Percentiles rank a stretch among this genome's conserved stretches.
These are phyloP conservation scores for Quiscalus mexicanus DNA, from an alignment of 2,113 vertebrate genomes.

Conservation along the genomic window DNA sequence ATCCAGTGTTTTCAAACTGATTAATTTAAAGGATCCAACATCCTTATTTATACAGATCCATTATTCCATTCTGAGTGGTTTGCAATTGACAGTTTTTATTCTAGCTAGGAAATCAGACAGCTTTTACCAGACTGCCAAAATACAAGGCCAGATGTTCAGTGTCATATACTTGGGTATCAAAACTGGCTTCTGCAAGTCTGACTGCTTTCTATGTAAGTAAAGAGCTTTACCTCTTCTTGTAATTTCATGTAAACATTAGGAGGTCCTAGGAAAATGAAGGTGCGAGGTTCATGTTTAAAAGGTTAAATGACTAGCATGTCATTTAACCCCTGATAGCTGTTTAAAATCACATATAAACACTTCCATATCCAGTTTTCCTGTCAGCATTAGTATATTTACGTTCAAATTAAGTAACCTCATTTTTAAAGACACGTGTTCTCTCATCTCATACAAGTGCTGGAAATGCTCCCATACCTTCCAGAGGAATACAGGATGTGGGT, in stretches of 20 bases:
- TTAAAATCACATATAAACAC: neutral
- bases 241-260: neutral
- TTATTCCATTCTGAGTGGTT: neutral
- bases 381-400: neutral
- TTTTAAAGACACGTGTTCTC: conserved; percentile 10
- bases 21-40: neutral
- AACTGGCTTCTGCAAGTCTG: neutral
- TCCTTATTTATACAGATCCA: neutral
- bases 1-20: neutral
- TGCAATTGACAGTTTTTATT: neutral
- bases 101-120: neutral
- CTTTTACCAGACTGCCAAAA: neutral
- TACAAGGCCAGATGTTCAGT: neutral
- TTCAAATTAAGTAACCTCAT: neutral
- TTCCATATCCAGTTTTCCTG: neutral
- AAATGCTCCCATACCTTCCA: neutral
- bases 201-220: neutral
- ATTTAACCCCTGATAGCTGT: neutral
- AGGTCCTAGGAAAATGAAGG: neutral
- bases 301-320: neutral
- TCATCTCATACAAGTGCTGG: neutral
- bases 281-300: neutral
- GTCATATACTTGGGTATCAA: neutral
- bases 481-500: neutral
- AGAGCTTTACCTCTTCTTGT: neutral